Percentiles rank a stretch among this genome's conserved stretches.
phyloP scores from a whole-genome alignment of 2,888 invertebrate genomes.

The Drosophila pegasa region DNA sequence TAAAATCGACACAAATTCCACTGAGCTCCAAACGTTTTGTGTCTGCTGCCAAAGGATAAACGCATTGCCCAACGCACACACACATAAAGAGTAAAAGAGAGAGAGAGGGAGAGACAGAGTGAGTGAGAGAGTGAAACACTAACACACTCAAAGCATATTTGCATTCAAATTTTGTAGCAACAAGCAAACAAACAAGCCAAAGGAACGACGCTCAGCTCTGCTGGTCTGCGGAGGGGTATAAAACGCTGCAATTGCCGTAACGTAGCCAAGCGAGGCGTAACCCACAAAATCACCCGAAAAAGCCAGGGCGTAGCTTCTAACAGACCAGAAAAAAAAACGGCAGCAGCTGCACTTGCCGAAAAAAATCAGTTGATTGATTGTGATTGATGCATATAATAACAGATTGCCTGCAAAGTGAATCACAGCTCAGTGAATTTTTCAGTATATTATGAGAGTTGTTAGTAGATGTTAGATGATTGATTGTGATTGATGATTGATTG shows the following conservation, averaged over 20 bases:
- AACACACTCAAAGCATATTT: constrained; percentile 72
- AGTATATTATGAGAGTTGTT: neutral
- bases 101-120: neutral
- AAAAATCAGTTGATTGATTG: constrained; percentile 36
- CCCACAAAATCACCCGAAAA: constrained; percentile 66
- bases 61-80: constrained; percentile 55
- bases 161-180: constrained; percentile 74
- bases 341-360: constrained; percentile 28
- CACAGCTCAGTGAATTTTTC: neutral
- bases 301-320: constrained; percentile 19
- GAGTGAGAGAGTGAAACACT: constrained; percentile 31
- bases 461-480: no score
- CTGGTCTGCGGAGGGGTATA: constrained; percentile 24
- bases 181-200: constrained; percentile 69
- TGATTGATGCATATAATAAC: constrained; percentile 24
- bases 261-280: constrained; percentile 65
- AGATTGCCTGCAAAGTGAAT: neutral
- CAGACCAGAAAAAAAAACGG: constrained; percentile 25
- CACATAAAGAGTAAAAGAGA: constrained; percentile 14
- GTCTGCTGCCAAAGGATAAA: constrained; percentile 63
- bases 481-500: neutral
- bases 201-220: constrained; percentile 18
- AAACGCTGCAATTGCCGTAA: constrained; percentile 67
- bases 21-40: constrained; percentile 60
- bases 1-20: constrained; percentile 72